phyloP scores from a whole-genome alignment of 2,888 invertebrate genomes.

The Dryocosmus kuriphilus region DNA sequence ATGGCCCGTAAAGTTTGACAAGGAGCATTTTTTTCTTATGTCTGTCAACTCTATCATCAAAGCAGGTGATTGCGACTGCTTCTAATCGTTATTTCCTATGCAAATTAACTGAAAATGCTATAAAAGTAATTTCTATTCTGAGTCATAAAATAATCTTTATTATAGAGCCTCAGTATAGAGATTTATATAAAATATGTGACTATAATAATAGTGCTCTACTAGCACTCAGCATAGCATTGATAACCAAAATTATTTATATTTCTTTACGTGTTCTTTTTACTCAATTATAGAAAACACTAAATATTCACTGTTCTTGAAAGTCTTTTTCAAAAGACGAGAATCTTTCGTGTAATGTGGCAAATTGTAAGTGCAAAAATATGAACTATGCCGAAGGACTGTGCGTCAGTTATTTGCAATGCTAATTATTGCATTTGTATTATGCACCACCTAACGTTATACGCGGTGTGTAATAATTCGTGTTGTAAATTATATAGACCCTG shows the following conservation, averaged over 20 bases:
- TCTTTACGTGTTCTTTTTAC: neutral
- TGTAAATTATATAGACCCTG: constrained; percentile 20
- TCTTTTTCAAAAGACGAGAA: neutral
- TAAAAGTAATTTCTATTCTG: neutral
- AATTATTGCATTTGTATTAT: constrained; percentile 30
- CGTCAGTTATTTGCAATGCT: constrained; percentile 40
- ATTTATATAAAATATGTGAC: neutral
- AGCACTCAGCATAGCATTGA: neutral
- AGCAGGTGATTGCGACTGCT: constrained; percentile 5
- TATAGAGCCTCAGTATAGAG: neutral
- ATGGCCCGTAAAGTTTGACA: constrained; percentile 47
- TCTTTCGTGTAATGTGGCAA: neutral
- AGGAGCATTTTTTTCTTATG: constrained; percentile 37
- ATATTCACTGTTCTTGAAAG: neutral
- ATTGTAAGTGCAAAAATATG: constrained; percentile 22
- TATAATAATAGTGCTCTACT: neutral
- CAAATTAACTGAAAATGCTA: neutral
- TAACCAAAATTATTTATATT: neutral
- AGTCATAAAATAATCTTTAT: neutral
- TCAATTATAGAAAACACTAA: neutral
- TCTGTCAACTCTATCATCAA: constrained; percentile 32
- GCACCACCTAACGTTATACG: constrained; percentile 16
- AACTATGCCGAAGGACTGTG: constrained; percentile 34
- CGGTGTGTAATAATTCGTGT: constrained; percentile 31
- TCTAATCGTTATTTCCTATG: constrained; percentile 11